phyloP scores from a whole-genome alignment of 2,113 vertebrate species.

The Onychostruthus taczanowskii region DNA sequence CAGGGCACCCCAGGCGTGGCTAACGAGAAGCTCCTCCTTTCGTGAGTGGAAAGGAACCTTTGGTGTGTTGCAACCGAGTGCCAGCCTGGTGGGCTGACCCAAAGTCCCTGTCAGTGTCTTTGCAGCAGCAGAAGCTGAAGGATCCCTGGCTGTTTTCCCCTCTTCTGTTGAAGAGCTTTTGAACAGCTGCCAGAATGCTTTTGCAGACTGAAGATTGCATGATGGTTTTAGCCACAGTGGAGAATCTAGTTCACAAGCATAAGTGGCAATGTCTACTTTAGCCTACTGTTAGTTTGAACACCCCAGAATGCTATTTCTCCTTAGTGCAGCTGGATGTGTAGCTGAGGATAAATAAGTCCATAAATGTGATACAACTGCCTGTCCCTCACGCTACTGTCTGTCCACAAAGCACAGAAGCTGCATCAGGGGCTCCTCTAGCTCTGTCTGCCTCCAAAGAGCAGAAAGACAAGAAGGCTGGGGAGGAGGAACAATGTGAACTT shows the following conservation, averaged over 20 bases:
- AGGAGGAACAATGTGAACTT: slow-evolving; percentile 66
- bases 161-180: neutral
- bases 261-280: neutral
- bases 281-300: neutral
- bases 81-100: neutral
- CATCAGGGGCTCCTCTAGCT: slow-evolving; percentile 86
- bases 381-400: neutral
- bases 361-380: neutral
- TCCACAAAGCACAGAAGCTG: slow-evolving; percentile 86
- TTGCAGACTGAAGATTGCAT: neutral
- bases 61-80: neutral
- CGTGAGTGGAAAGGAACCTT: slow-evolving; percentile 73
- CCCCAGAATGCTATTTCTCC: neutral
- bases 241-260: neutral
- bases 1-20: slow-evolving; percentile 87
- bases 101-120: neutral
- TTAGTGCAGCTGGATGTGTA: neutral
- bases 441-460: slow-evolving; percentile 91
- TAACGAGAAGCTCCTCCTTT: slow-evolving; percentile 88
- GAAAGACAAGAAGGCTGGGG: slow-evolving; percentile 77
- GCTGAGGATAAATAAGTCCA: neutral
- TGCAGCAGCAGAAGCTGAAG: neutral
- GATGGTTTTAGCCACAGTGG: neutral
- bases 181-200: neutral
- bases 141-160: neutral